phyloP scores from a whole-genome alignment of 2,113 vertebrate species.

The Ophthalmolycus amberensis region DNA sequence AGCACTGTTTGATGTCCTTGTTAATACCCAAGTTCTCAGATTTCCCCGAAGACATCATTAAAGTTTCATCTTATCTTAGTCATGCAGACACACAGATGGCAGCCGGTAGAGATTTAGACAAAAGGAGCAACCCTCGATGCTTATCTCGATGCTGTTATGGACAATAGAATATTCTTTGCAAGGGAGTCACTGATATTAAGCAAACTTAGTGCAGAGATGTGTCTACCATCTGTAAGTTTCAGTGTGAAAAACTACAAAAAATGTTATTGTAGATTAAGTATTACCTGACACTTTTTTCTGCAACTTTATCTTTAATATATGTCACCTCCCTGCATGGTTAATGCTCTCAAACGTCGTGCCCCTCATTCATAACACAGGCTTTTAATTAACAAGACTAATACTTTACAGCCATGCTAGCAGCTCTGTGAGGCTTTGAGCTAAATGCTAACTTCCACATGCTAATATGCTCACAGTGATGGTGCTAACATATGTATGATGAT shows the following conservation, averaged over 20 bases:
- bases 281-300: neutral
- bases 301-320: neutral
- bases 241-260: neutral
- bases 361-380: neutral
- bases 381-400: neutral
- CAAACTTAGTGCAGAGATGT: neutral
- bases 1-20: constrained; percentile 51
- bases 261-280: neutral
- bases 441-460: neutral
- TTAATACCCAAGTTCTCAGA: constrained; percentile 47
- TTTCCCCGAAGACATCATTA: constrained; percentile 59
- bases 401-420: neutral
- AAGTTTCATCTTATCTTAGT: constrained; percentile 60
- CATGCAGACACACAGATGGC: constrained; percentile 55
- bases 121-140: constrained; percentile 62
- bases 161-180: constrained; percentile 31
- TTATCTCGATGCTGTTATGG: constrained; percentile 52
- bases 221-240: no score
- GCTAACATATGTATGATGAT: neutral
- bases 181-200: constrained; percentile 9
- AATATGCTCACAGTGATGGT: neutral
- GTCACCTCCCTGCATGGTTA: no score
- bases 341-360: neutral
- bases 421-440: neutral
- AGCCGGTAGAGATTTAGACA: constrained; percentile 57